Conservation (phyloP, 1,140 invertebrate genomes). For the Aphaenogaster ashmeadi region DNA sequence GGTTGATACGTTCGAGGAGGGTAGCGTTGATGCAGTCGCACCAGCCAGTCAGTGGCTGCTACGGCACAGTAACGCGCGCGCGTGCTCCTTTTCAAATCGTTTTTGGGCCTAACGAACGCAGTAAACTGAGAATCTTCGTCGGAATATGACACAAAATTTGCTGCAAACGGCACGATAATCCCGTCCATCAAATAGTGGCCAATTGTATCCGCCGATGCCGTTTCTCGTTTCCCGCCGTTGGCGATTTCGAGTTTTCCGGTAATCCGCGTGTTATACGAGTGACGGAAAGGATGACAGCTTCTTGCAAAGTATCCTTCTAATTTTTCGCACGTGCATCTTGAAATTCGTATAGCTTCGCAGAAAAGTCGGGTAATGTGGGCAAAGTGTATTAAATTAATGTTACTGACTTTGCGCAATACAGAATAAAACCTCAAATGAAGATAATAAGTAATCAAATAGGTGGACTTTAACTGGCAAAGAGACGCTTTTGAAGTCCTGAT, state of each 20-base stretch:
- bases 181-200: neutral
- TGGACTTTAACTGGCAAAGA: conserved; percentile 41
- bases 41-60: conserved; percentile 81
- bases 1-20: conserved; percentile 77
- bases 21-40: conserved; percentile 80
- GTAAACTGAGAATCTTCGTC: neutral
- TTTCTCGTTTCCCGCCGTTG: conserved; percentile 5
- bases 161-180: neutral
- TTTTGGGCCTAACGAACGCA: conserved; percentile 7
- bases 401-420: neutral
- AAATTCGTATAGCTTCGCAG: neutral
- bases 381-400: neutral
- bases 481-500: neutral
- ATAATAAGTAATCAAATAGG: conserved; percentile 66
- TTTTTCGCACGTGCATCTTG: neutral
- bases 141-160: conserved; percentile 56
- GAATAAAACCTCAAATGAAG: conserved; percentile 38
- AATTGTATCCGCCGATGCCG: too few relatives aligned
- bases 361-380: neutral
- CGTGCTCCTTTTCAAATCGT: conserved; percentile 55
- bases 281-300: conserved; percentile 18
- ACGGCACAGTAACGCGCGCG: conserved; percentile 78
- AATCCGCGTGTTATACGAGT: conserved; percentile 16
- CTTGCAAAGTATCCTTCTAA: neutral
- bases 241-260: neutral